These are phyloP conservation scores for Coccyzus lansbergi DNA, from an alignment of 2,797 vertebrate species.

Conservation along the genomic window DNA sequence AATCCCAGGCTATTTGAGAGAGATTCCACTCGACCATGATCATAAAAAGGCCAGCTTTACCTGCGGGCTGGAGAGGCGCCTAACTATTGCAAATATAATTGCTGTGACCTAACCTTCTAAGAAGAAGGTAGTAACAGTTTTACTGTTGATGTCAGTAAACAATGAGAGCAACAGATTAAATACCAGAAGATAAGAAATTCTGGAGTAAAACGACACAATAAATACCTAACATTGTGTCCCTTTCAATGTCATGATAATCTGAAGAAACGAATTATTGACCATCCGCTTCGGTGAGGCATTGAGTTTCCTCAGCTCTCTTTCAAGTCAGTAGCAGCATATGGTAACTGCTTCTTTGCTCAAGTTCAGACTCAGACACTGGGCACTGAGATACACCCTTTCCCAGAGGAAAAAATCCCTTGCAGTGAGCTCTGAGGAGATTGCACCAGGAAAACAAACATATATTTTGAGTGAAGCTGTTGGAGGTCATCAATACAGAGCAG, in stretches of 20 bases:
- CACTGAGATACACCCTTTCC: background rate
- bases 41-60: background rate
- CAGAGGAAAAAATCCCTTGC: background rate
- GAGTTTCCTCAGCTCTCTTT: background rate
- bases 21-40: background rate
- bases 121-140: background rate
- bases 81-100: background rate
- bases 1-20: background rate
- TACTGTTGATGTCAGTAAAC: background rate
- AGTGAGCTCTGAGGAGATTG: background rate
- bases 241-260: background rate
- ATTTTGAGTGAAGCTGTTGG: background rate
- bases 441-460: fast-evolving
- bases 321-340: background rate
- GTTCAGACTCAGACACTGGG: background rate
- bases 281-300: background rate
- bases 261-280: background rate
- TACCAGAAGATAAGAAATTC: background rate
- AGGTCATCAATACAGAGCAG: background rate
- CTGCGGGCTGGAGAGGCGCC: background rate
- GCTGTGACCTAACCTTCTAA: background rate
- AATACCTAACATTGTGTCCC: background rate
- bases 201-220: background rate
- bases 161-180: background rate
- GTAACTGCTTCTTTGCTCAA: background rate